Evolutionary conservation across 2,888 invertebrate genomes (phyloP).

Genomic region (Oscheius sp.): DNA sequence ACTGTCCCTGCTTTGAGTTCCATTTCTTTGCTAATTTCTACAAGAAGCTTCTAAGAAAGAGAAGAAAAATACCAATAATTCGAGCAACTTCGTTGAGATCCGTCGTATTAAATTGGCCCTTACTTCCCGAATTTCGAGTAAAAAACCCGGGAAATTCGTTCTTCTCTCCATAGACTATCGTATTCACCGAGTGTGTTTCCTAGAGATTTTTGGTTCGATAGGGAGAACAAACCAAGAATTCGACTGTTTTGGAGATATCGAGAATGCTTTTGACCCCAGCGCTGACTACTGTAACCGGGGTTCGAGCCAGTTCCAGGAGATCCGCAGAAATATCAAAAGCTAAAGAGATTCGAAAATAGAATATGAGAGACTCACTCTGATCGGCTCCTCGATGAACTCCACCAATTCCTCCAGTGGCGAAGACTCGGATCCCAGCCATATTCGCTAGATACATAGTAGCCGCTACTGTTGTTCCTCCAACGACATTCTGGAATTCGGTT

Average conservation of each 20-base stretch:
- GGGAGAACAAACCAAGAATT: slow-evolving; percentile 93
- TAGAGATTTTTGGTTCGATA: no score
- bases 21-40: slow-evolving; percentile 65
- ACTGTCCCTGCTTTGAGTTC: slow-evolving; percentile 76
- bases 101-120: slow-evolving; percentile 79
- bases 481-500: slow-evolving; percentile 35
- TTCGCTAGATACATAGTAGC: slow-evolving; percentile 88
- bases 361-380: slow-evolving; percentile 74
- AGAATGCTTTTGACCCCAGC: slow-evolving; percentile 96
- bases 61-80: slow-evolving; percentile 74
- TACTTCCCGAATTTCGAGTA: slow-evolving; percentile 80
- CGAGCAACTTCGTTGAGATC: slow-evolving; percentile 79
- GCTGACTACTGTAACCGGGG: slow-evolving; percentile 87
- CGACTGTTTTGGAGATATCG: slow-evolving; percentile 90
- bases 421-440: slow-evolving; percentile 83
- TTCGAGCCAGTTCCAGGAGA: slow-evolving; percentile 86
- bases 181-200: slow-evolving; percentile 95
- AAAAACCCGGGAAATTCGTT: slow-evolving; percentile 92
- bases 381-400: slow-evolving; percentile 93
- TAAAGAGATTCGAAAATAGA: slow-evolving; percentile 50
- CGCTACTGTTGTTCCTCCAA: slow-evolving; percentile 93
- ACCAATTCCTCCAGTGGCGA: slow-evolving; percentile 91
- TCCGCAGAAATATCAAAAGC: slow-evolving; percentile 91
- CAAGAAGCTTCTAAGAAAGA: slow-evolving; percentile 13
- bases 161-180: slow-evolving; percentile 79